Conservation (phyloP, 2,888 invertebrate genomes). For the Pristionchus exspectatus region DNA sequence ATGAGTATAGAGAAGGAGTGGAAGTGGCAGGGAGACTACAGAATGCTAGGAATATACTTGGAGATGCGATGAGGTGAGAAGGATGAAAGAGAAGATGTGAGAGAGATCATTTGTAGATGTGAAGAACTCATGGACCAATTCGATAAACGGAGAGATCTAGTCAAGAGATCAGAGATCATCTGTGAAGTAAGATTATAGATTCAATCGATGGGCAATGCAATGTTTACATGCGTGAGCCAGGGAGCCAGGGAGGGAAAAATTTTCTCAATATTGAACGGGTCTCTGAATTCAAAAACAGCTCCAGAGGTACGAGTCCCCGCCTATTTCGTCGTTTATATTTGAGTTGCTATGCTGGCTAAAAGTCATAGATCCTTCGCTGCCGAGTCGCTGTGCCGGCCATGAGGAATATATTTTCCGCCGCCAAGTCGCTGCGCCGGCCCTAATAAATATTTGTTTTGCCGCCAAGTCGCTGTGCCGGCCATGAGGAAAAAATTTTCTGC, state of each 20-base stretch:
- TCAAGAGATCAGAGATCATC: slow-evolving; percentile 64
- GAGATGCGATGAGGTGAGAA: slow-evolving; percentile 60
- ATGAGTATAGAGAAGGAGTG: slow-evolving; percentile 48
- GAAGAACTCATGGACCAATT: slow-evolving; percentile 67
- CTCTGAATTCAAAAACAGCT: too few relatives aligned
- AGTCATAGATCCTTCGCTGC: too few relatives aligned
- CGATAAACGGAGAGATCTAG: slow-evolving; percentile 67
- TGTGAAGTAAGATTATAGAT: slow-evolving; percentile 35
- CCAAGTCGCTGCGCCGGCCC: neutral
- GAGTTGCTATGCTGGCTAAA: too few relatives aligned
- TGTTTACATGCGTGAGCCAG: too few relatives aligned
- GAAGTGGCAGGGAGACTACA: slow-evolving; percentile 57
- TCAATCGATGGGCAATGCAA: neutral
- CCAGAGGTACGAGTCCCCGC: too few relatives aligned
- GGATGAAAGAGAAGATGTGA: neutral
- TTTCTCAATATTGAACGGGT: too few relatives aligned
- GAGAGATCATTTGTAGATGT: slow-evolving; percentile 57
- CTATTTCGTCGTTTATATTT: too few relatives aligned
- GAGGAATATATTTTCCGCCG: too few relatives aligned
- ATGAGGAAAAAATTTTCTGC: neutral
- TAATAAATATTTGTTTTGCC: neutral
- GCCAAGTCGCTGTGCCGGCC: too few relatives aligned
- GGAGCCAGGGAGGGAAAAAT: too few relatives aligned
- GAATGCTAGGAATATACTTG: slow-evolving; percentile 60
- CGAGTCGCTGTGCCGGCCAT: too few relatives aligned